Evolutionary conservation across 35 echinoderm and acorn worm species (phyloP).

Genomic region (Strongylocentrotus purpuratus): DNA sequence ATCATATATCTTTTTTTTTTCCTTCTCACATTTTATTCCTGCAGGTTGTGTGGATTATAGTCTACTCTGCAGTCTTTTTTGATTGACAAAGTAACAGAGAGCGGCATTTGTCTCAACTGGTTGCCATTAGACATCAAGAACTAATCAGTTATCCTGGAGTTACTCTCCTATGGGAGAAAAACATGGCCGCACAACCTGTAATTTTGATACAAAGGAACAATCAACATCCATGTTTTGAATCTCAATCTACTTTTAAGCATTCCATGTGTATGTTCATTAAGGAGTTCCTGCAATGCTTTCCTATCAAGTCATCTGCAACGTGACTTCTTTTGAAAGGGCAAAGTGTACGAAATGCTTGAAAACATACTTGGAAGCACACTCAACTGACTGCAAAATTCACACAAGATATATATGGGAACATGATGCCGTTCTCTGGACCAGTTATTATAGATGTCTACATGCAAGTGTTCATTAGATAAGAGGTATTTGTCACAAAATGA

Average conservation of each 20-base stretch:
- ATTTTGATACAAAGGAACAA: background rate
- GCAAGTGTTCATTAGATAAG: background rate
- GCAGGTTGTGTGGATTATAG: conserved; percentile 99
- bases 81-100: conserved; percentile 59
- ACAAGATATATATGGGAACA: background rate
- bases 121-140: background rate
- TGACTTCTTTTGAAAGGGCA: background rate
- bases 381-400: background rate
- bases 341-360: background rate
- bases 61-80: conserved; percentile 95
- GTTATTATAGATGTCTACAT: background rate
- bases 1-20: background rate
- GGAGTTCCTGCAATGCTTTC: background rate
- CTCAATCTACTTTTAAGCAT: background rate
- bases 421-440: background rate
- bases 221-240: background rate
- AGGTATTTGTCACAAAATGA: background rate
- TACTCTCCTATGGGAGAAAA: background rate
- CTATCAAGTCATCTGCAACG: background rate
- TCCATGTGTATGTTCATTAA: background rate
- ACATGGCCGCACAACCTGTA: background rate
- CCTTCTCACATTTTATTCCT: conserved; percentile 16
- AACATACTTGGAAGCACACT: background rate
- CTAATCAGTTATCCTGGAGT: background rate
- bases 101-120: background rate